These are phyloP conservation scores for Asbolus verrucosus DNA, from an alignment of 1,140 invertebrate genomes.

Conservation along the genomic window DNA sequence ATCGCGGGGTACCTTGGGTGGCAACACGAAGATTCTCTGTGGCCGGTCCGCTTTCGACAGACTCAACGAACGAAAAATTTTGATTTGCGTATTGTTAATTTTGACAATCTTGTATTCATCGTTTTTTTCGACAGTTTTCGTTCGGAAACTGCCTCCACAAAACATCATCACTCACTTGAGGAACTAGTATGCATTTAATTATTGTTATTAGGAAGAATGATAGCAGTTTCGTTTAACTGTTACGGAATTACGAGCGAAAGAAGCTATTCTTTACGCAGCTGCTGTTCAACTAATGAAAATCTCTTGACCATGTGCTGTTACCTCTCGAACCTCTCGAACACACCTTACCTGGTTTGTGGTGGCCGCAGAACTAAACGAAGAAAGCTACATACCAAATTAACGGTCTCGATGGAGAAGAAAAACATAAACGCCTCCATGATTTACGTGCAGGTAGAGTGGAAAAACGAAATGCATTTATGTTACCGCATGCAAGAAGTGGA, in stretches of 20 bases:
- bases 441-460: conserved; percentile 14
- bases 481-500: no score
- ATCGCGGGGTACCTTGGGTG: conserved; percentile 51
- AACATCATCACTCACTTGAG: conserved; percentile 53
- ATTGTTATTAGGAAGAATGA: neutral
- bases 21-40: conserved; percentile 52
- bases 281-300: conserved; percentile 50
- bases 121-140: conserved; percentile 56
- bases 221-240: conserved; percentile 8
- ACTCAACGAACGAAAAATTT: conserved; percentile 55
- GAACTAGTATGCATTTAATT: conserved; percentile 24
- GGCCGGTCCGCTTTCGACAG: conserved; percentile 49
- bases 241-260: conserved; percentile 12
- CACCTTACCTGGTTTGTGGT: conserved; percentile 41
- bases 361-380: neutral
- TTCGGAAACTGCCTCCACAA: conserved; percentile 59
- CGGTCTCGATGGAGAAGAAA: neutral
- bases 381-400: neutral
- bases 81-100: conserved; percentile 51
- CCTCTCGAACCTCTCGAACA: conserved; percentile 46
- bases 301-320: conserved; percentile 51
- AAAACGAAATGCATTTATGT: conserved; percentile 30
- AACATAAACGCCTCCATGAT: conserved; percentile 28
- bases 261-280: conserved; percentile 49
- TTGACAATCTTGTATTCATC: conserved; percentile 56